phyloP scores from a whole-genome alignment of 1,140 invertebrate species.

The Micrasema minimum region DNA sequence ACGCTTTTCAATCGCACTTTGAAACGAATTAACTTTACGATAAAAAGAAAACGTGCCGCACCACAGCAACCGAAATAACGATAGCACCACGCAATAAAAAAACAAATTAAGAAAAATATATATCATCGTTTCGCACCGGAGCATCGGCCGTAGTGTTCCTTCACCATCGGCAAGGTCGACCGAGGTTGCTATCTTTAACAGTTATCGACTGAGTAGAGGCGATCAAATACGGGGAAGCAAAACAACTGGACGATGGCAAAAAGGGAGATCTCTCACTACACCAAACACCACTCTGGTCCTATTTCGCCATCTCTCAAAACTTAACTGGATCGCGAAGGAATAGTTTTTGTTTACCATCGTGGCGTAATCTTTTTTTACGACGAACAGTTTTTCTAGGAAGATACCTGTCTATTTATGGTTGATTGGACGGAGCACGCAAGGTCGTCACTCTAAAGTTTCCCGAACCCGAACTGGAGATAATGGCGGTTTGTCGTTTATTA shows the following conservation, averaged over 20 bases:
- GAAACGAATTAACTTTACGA: constrained; percentile 24
- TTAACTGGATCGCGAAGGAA: no score
- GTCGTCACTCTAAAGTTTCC: constrained; percentile 4
- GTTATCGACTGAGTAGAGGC: constrained; percentile 15
- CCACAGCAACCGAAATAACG: constrained; percentile 1
- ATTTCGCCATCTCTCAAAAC: no score
- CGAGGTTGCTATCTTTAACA: constrained; percentile 13
- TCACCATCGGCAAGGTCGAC: constrained; percentile 20
- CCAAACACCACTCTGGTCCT: no score
- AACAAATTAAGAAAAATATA: constrained; percentile 14
- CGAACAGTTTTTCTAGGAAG: neutral
- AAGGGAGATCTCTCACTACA: no score
- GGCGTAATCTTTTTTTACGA: no score
- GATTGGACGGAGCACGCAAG: neutral
- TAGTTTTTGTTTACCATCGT: no score
- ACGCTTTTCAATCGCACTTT: constrained; percentile 21
- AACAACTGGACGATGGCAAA: neutral
- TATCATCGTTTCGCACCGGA: constrained; percentile 15
- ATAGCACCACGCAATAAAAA: constrained; percentile 8
- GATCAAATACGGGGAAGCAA: constrained; percentile 2
- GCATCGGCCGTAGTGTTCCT: neutral
- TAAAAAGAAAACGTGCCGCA: constrained; percentile 19
- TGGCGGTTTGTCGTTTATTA: constrained; percentile 9
- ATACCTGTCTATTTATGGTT: constrained; percentile 1
- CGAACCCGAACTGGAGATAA: neutral